Evolutionary conservation across 2,888 invertebrate genomes (phyloP).

Genomic region (Escarpia spicata): DNA sequence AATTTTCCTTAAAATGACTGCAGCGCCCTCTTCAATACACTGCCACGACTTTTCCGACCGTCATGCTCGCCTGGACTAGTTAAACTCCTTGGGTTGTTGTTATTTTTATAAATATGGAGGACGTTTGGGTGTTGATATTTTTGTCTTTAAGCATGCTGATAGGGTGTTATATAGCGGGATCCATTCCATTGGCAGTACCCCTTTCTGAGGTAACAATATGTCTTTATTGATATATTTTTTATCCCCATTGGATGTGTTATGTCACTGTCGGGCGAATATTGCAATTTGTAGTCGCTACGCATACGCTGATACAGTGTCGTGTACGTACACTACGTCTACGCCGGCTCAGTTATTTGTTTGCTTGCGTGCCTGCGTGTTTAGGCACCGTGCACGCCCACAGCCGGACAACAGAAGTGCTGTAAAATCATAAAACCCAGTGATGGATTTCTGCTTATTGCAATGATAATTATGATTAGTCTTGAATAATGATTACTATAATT

Average conservation of each 20-base stretch:
- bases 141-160: constrained; percentile 92
- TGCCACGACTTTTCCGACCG: not conserved
- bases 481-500: too few relatives aligned
- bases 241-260: not conserved
- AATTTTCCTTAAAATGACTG: not conserved
- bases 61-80: not conserved
- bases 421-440: too few relatives aligned
- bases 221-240: not conserved
- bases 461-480: too few relatives aligned
- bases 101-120: constrained; percentile 54
- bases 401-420: too few relatives aligned
- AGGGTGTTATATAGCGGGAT: constrained; percentile 94
- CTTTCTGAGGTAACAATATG: constrained; percentile 86
- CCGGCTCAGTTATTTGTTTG: not conserved
- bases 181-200: constrained; percentile 90
- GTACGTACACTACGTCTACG: too few relatives aligned
- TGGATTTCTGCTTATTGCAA: too few relatives aligned
- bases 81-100: not conserved
- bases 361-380: too few relatives aligned
- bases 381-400: too few relatives aligned
- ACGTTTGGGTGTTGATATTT: constrained; percentile 76
- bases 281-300: too few relatives aligned
- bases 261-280: not conserved
- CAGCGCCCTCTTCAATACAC: constrained; percentile 11
- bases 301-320: too few relatives aligned